phyloP scores from a whole-genome alignment of 2,113 vertebrate species.

The Bubalus kerabau region DNA sequence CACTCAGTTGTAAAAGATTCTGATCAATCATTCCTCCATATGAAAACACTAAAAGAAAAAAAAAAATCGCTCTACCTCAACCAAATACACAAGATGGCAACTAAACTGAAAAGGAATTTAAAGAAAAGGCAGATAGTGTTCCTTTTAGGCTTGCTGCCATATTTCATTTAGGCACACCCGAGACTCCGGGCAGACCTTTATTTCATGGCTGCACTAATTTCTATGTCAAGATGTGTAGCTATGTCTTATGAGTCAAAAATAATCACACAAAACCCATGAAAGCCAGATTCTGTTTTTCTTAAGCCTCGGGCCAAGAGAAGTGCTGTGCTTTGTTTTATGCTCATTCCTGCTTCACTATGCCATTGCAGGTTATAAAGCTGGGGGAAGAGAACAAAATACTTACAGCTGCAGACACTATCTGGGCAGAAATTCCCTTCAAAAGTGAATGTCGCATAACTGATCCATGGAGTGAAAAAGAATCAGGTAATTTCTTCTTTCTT shows the following conservation, averaged over 20 bases:
- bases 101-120: constrained; percentile 20
- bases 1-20: constrained; percentile 13
- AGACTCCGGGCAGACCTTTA: constrained; percentile 41
- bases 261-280: constrained; percentile 53
- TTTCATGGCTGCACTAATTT: constrained; percentile 43
- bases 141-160: constrained; percentile 15
- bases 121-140: neutral
- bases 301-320: constrained; percentile 34
- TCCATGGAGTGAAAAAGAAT: constrained; percentile 86
- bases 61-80: neutral
- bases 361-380: constrained; percentile 21
- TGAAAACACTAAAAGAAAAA: constrained; percentile 29
- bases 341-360: constrained; percentile 49
- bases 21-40: constrained; percentile 25
- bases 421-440: constrained; percentile 96
- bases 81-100: constrained; percentile 27
- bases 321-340: constrained; percentile 28
- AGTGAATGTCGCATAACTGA: constrained; percentile 91
- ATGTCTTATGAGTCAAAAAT: constrained; percentile 50
- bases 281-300: constrained; percentile 48
- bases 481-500: constrained; percentile 84
- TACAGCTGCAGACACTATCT: constrained; percentile 96
- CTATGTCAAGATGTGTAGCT: constrained; percentile 52
- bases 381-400: constrained; percentile 69
- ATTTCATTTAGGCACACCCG: constrained; percentile 5